Conservation (phyloP, 92 coral and sea anemone genomes). For the Zoanthus gigantus region DNA sequence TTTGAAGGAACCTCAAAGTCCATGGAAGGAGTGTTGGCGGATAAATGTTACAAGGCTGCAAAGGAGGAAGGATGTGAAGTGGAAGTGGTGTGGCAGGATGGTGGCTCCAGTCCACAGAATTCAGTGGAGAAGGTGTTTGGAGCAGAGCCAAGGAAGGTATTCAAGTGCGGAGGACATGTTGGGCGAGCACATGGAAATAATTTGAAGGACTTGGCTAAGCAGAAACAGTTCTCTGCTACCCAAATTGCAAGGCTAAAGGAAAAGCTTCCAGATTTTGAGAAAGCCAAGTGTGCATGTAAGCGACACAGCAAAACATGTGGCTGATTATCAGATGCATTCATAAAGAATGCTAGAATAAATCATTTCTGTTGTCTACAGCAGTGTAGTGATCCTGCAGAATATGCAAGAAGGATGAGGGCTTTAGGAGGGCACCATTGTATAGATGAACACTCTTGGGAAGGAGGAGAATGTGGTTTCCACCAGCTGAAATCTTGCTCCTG, state of each 20-base stretch:
- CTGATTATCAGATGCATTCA: conserved; percentile 39
- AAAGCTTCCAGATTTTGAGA: conserved; percentile 31
- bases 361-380: conserved; percentile 52
- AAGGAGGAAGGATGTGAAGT: conserved; percentile 45
- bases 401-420: conserved; percentile 52
- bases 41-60: conserved; percentile 47
- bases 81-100: conserved; percentile 65
- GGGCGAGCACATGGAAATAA: conserved; percentile 63
- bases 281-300: conserved; percentile 51
- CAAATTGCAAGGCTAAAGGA: background rate
- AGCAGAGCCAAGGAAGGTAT: conserved; percentile 26
- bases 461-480: conserved; percentile 47
- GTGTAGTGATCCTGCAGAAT: conserved; percentile 43
- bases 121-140: conserved; percentile 39
- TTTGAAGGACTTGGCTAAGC: conserved; percentile 45
- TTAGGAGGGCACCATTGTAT: conserved; percentile 44
- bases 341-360: conserved; percentile 21
- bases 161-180: conserved; percentile 68
- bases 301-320: conserved; percentile 59
- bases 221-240: conserved; percentile 19
- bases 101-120: conserved; percentile 40
- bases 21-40: conserved; percentile 55
- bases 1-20: conserved; percentile 52
- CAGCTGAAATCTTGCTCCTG: background rate
- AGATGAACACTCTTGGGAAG: conserved; percentile 45